Conservation (phyloP, 1,140 invertebrate species). For the Drosophila murphyi region DNA sequence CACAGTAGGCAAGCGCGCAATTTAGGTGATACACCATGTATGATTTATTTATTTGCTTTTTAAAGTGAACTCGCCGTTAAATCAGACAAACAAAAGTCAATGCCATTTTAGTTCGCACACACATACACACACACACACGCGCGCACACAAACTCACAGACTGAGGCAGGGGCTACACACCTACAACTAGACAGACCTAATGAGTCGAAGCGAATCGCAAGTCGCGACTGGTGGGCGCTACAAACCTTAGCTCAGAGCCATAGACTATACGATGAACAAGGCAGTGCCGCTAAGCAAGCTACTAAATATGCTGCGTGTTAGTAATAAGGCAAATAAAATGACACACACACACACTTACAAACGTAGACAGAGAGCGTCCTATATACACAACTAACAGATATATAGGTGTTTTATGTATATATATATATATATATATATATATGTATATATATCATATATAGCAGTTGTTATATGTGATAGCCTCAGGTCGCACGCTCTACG, state of each 20-base stretch:
- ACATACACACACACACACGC: slow-evolving; percentile 28
- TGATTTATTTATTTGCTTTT: slow-evolving; percentile 48
- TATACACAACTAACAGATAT: slow-evolving; percentile 62
- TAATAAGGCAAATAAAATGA: slow-evolving; percentile 77
- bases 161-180: neutral
- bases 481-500: slow-evolving; percentile 35
- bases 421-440: slow-evolving; percentile 20
- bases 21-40: slow-evolving; percentile 10
- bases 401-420: slow-evolving; percentile 23
- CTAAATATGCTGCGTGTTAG: slow-evolving; percentile 80
- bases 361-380: slow-evolving; percentile 55
- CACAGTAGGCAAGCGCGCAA: slow-evolving; percentile 6
- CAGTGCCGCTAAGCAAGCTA: slow-evolving; percentile 68
- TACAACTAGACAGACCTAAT: slow-evolving; percentile 49
- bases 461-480: slow-evolving; percentile 53
- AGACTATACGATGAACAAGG: slow-evolving; percentile 46
- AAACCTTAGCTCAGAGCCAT: slow-evolving; percentile 21
- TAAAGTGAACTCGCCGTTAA: slow-evolving; percentile 50
- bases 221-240: slow-evolving; percentile 24
- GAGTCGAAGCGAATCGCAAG: slow-evolving; percentile 36
- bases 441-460: slow-evolving; percentile 29
- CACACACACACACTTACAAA: slow-evolving; percentile 37
- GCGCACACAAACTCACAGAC: slow-evolving; percentile 21
- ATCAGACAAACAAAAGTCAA: slow-evolving; percentile 72
- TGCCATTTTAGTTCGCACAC: slow-evolving; percentile 59